phyloP scores from a whole-genome alignment of 1,140 invertebrate genomes.

The Mylabris phalerata region DNA sequence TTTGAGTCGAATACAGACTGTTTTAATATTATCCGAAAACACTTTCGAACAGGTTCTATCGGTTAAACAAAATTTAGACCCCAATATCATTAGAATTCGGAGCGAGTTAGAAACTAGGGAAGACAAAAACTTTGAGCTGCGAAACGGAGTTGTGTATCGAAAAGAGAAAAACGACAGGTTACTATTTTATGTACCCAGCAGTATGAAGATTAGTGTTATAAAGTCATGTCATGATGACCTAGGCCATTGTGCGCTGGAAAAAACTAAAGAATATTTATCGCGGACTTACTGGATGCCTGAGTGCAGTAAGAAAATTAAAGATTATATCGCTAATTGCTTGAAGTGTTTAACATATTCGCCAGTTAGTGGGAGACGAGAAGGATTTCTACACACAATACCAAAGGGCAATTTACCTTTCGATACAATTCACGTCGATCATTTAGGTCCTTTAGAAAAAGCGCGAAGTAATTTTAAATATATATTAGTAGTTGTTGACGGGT shows the following conservation, averaged over 20 bases:
- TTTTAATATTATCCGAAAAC: background rate
- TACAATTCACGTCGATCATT: conserved; percentile 34
- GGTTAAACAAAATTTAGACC: background rate
- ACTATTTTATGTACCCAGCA: background rate
- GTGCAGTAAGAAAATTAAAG: conserved; percentile 24
- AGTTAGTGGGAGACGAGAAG: conserved; percentile 25
- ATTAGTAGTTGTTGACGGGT: conserved; percentile 28
- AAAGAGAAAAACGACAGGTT: background rate
- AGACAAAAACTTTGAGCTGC: background rate
- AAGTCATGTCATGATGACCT: conserved; percentile 18
- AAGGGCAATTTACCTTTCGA: conserved; percentile 31
- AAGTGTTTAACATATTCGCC: conserved; percentile 31
- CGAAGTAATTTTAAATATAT: conserved; percentile 18
- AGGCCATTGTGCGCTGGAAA: conserved; percentile 14
- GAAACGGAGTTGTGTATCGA: background rate
- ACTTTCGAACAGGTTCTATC: background rate
- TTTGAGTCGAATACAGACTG: background rate
- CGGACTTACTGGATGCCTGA: conserved; percentile 25
- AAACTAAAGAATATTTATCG: conserved; percentile 19
- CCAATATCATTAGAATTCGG: background rate
- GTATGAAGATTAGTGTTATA: background rate
- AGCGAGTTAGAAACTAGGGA: background rate
- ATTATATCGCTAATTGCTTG: conserved; percentile 27
- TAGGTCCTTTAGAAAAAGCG: conserved; percentile 24
- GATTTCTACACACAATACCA: conserved; percentile 27